Base-by-base conservation (phyloP, 2,888 invertebrate species). In the Plebejus melissa region DNA sequence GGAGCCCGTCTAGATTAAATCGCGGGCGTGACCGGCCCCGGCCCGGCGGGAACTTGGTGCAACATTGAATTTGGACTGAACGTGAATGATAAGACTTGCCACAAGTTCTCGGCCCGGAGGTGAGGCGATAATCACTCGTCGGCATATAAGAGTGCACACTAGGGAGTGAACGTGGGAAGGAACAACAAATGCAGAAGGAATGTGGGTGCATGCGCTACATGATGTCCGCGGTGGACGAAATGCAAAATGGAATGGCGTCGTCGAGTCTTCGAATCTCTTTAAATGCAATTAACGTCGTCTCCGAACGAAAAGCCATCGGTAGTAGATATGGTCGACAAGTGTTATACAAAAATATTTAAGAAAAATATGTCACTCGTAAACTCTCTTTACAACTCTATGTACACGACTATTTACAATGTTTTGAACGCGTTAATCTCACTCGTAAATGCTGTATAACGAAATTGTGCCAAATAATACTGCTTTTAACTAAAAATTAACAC, bases 131-230 rank as follows among this genome's bases (percentile, higher is more conserved):
- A 85, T 91, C 91, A 92, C 93, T 92, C 93, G 87, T 90, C 92
- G 92, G 93, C 92, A 90, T 88, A 86, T 88, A 72, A 81, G 88
- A 90, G 91, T 93, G 91, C 90, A 86, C 84, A 88, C 91, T 91
- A 92, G 85, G 90, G 87, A 86, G 87, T 90, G 90, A 85, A 54
- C 82, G 84, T 87, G 90, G 91, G 83, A 87, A 87, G 93, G 91
- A 87, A 84, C 79, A 82, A 79, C 80, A 79, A 79, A 81, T 82
- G 81, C 80, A 78, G 76, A 79, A 80, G 79, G 76, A 75, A 80
- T 80, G 78, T 76, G 77, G 76, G 78, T 78, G 80, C 77, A 79
- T 80, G 81, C 78, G 74, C 75, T 76, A 75, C 76, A 54, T 77
- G 54, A 77, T 77, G 79, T 75, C 71, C 76, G 80, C 76, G 32